Base-by-base conservation (phyloP, 2,888 invertebrate species). In the Drosophila neutralis region DNA sequence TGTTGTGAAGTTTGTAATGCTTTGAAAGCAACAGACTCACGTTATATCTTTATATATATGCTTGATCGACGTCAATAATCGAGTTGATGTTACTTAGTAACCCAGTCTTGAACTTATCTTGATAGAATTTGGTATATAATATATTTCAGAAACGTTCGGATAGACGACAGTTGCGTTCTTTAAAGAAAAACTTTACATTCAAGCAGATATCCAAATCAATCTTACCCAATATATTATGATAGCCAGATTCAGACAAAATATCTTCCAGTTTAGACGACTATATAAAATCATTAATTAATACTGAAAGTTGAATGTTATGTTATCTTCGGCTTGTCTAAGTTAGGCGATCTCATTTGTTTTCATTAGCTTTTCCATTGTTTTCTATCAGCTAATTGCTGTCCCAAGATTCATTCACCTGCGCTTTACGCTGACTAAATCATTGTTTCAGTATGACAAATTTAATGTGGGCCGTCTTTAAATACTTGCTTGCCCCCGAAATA, bases 391-490 rank as follows among this genome's bases (percentile, higher is more conserved):
- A 24, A 15, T 45, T 45, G 45, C 24, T 45, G 7, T 24, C 4
- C 8, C 21, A 15, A 4, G 24, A 24, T 45, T 45, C 4, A 24
- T 5, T 0, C 42, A 42, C 42, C 42, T 42, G 42, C 1, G 11
- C 2, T 42, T 42, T 0, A 1, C 5, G 21, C 45, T 24, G 21
- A 4, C 45, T 4, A 21, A 45, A 15, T 2, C 15, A 45, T 24
- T 45, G 45, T 15, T 24, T 24, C 4, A 24, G 45, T 24, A 24
- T 24, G 27, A 24, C 24, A 27, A 45, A 33, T 52, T 4, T 2
- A 24, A 53, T 45, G 24, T 24, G 45, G 45, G 24, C 7, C 15
- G 27, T 27, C 52, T 57, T 70, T 45, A 31, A 59, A 31, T 18
- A 21, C 3, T 52, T 21, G 11, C 8, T 24, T 24, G 45, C 24